Percentiles rank a stretch among this genome's conserved stretches.
phyloP scores from a whole-genome alignment of 2,888 invertebrate genomes.

The Fragum fragum region DNA sequence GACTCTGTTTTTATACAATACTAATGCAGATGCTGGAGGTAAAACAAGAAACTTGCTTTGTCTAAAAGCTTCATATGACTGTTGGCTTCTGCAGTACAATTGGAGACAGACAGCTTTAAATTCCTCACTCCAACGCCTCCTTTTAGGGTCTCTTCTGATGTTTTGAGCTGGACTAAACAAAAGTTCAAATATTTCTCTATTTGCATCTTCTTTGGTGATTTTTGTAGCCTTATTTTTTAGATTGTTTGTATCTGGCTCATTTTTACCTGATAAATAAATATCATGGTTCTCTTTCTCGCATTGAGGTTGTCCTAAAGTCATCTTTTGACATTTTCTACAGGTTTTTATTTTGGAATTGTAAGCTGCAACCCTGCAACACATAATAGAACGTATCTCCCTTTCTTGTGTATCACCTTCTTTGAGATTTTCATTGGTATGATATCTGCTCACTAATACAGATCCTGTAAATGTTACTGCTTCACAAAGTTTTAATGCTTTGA shows the following conservation, averaged over 20 bases:
- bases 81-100: conserved; percentile 35
- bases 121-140: conserved; percentile 39
- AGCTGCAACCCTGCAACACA: conserved; percentile 24
- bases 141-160: conserved; percentile 36
- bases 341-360: background rate
- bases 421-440: conserved; percentile 30
- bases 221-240: background rate
- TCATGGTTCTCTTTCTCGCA: background rate
- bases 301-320: conserved; percentile 26
- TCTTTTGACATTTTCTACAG: conserved; percentile 40
- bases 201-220: conserved; percentile 26
- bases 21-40: conserved; percentile 23
- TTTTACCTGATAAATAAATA: background rate
- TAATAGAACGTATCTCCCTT: conserved; percentile 16
- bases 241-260: background rate
- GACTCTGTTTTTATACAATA: conserved; percentile 36
- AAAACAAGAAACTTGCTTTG: conserved; percentile 30
- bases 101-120: conserved; percentile 35
- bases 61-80: conserved; percentile 36
- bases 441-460: conserved; percentile 28
- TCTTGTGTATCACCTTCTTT: background rate
- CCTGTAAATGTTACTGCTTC: conserved; percentile 27
- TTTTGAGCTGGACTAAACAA: conserved; percentile 45
- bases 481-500: conserved; percentile 30
- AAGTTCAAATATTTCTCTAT: conserved; percentile 45